Evolutionary conservation across 2,888 invertebrate genomes (phyloP).

Genomic region (Mythimna albipuncta): DNA sequence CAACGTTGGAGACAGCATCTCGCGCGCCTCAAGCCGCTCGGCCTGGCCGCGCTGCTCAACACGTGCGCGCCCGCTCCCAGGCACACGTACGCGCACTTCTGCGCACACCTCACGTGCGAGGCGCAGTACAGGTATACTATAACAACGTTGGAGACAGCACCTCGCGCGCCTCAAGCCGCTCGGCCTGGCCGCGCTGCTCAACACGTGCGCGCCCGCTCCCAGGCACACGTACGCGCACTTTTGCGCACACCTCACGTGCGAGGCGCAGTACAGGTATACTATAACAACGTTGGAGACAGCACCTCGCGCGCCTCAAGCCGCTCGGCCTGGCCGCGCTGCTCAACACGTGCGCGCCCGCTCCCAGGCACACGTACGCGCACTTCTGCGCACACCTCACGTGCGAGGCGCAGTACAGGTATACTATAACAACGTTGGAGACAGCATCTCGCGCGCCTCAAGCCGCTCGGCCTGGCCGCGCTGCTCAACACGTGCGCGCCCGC

Average conservation of each 20-base stretch:
- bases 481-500: conserved; percentile 98
- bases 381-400: conserved; percentile 99
- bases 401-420: conserved; percentile 93
- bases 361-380: conserved; percentile 96
- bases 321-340: conserved; percentile 97
- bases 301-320: conserved; percentile 97
- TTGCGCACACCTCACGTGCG: too few species aligned
- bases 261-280: too few species aligned
- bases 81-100: conserved; percentile 97
- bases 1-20: conserved; percentile 95
- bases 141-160: too few species aligned
- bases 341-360: conserved; percentile 98
- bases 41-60: conserved; percentile 97
- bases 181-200: too few species aligned
- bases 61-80: conserved; percentile 98
- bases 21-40: conserved; percentile 97
- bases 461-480: conserved; percentile 96
- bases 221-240: too few species aligned
- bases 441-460: conserved; percentile 96
- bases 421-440: conserved; percentile 92
- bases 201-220: too few species aligned
- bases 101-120: conserved; percentile 98
- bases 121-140: conserved; percentile 87
- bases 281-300: conserved; percentile 95
- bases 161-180: too few species aligned